Base-by-base conservation (phyloP, 2,113 vertebrate genomes). In the Eulemur rufifrons region DNA sequence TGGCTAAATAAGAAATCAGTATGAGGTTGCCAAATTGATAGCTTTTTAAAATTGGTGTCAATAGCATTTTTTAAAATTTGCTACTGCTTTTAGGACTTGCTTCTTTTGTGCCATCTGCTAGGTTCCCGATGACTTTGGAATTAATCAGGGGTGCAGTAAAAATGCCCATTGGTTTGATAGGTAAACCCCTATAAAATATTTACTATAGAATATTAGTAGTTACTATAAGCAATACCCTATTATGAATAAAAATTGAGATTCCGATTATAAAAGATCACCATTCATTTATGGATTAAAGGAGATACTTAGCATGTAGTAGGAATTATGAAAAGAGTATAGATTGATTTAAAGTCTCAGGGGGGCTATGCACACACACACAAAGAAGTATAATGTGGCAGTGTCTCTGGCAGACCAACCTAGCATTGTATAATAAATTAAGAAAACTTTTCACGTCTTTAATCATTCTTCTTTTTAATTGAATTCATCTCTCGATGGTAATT, bases 31-130 rank as follows among this genome's bases (percentile, higher is more conserved):
- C 85, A 97, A 20, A 50, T 90, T 94, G 81, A 86, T 98, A 61
- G 34, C 96, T 97, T 98, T 93, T 89, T 63, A 98, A 96, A 97
- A 91, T 94, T 98, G 91, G 29, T 98, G 86, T 98, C 93, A 98
- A 91, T 95, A 94, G 68, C 37, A 3, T 98, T 97, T 98, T 97
- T 95, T 98, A 97, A 98, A 98, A 97, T 52, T 96, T 96, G 66
- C 42, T 56, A 71, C 74, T 80, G 21, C 88, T 97, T 97, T 89
- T 52, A 81, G 89, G 39, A 25, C 82, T 27, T 71, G 10, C 42
- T 39, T 97, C 93, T 95, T 90, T 90, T 84, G 47, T 97, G 88
- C 13, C 97, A 27, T 64, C 39, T 98, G 86, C 47, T 86, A 86
- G 97, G 59, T 94, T 98, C 81, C 52, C 91, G 52, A 69, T 97